Evolutionary conservation across 2,113 vertebrate genomes (phyloP), one percentile per base, ranked within the genome.

Genomic region (Brachionichthys hirsutus): DNA sequence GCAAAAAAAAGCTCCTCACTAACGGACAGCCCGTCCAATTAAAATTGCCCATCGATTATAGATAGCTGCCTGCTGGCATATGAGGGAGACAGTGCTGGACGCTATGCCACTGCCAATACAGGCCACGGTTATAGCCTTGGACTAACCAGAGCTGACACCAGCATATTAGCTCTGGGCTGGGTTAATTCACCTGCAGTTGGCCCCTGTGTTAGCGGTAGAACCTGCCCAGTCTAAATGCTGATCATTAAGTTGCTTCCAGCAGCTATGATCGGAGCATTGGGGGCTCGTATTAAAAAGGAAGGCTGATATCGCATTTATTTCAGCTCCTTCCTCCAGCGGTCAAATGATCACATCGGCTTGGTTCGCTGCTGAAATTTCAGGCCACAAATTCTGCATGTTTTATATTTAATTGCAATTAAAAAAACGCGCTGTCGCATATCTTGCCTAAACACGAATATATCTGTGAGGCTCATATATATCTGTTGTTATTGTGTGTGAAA

Each of bases 161-260:
- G 91, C 93, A 94, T 94, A 96, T 97, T 96, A 95, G 93, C 93
- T 92, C 89, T 92, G 94, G 94, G 94, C 94, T 92, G 92, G 94
- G 92, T 95, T 94, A 95, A 94, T 95, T 94, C 94, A 93, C 94
- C 92, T 93, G 93, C 94, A 94, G 91, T 94, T 88, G 86, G 85
- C 94, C 93, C 93, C 92, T 93, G 95, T 93, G 94, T 94, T 94
- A 93, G 94, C 93, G 93, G 62, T 92, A 87, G 89, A 93, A 94
- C 93, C 92, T 88, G 92, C 93, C 92, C 92, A 91, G 91, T 93
- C 93, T 94, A 95, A 96, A 94, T 94, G 94, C 83, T 79, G 84
- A 89, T 89, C 86, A 87, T 88, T 87, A 87, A 82, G 81, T 78
- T 77, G 83, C 86, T 86, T 87, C 81, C 84, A 85, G 83, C 79